A percentile compares a stretch with the other conserved stretches of the same genome.
Evolutionary conservation across 2,888 invertebrate species (phyloP).

Genomic region (Cataglyphis cursor): DNA sequence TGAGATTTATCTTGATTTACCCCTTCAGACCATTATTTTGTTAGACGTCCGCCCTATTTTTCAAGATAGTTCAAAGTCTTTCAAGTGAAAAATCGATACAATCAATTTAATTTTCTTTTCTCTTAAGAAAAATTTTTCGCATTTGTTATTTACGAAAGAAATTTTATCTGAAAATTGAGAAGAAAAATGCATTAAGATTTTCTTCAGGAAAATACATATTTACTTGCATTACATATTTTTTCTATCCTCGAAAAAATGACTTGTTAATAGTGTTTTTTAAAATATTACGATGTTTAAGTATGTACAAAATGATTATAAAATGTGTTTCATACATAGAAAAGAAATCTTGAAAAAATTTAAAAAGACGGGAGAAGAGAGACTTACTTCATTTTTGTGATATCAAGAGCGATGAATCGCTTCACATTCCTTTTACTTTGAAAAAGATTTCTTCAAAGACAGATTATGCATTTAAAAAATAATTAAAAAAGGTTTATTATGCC

Average conservation of each 20-base stretch:
- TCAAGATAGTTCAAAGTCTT: slow-evolving; percentile 4
- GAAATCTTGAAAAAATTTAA: not conserved
- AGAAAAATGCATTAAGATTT: not conserved
- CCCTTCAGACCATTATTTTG: not conserved
- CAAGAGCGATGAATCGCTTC: not conserved
- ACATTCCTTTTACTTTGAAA: not conserved
- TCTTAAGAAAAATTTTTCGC: slow-evolving; percentile 4
- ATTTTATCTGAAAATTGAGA: slow-evolving; percentile 1
- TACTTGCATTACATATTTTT: not conserved
- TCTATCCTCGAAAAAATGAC: not conserved
- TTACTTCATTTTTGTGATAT: not conserved
- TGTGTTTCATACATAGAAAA: not conserved
- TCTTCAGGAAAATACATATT: not conserved
- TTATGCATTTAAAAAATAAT: not conserved
- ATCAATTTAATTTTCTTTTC: not conserved
- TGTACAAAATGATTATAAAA: not conserved
- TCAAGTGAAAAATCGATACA: slow-evolving; percentile 42
- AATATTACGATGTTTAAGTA: slow-evolving; percentile 6
- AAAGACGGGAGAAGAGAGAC: not conserved
- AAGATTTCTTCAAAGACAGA: not conserved
- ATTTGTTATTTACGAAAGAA: not conserved
- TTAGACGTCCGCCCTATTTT: slow-evolving; percentile 13
- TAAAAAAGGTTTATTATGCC: not conserved
- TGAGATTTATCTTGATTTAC: slow-evolving; percentile 44
- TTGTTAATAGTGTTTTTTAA: not conserved